Percentiles rank a stretch among this genome's conserved stretches.
These are phyloP conservation scores for Xanthia togata DNA, from an alignment of 2,888 invertebrate genomes.

Conservation along the genomic window DNA sequence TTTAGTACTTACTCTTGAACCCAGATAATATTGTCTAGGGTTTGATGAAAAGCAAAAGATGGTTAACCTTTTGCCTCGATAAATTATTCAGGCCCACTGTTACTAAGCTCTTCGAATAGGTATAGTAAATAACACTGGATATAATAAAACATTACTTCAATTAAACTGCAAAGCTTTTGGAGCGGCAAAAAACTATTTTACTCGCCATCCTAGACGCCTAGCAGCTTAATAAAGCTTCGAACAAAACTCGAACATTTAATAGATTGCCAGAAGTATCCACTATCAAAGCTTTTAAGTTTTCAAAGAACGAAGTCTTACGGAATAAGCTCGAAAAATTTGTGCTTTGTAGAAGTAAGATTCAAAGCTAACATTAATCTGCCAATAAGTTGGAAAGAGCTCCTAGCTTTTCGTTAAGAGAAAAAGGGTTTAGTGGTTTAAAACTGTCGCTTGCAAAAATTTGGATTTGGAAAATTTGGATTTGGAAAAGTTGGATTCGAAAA, in stretches of 20 bases:
- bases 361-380: slow-evolving; percentile 10
- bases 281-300: slow-evolving; percentile 24
- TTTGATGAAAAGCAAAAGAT: background rate
- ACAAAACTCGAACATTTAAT: slow-evolving; percentile 17
- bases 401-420: background rate
- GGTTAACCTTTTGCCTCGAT: background rate
- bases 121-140: background rate
- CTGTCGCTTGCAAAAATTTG: background rate
- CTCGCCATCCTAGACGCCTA: background rate
- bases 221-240: slow-evolving; percentile 8
- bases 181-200: slow-evolving; percentile 7
- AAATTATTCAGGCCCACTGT: background rate
- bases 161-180: slow-evolving; percentile 8
- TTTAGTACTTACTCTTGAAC: background rate
- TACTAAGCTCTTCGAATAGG: background rate
- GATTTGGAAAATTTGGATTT: too few relatives aligned
- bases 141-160: slow-evolving; percentile 1
- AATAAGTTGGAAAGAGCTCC: background rate
- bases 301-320: slow-evolving; percentile 13
- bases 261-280: slow-evolving; percentile 17
- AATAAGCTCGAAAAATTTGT: background rate
- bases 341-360: slow-evolving; percentile 1
- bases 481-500: too few relatives aligned
- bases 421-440: background rate
- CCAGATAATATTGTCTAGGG: too few relatives aligned